Conservation (phyloP, 2,797 vertebrate genomes). For the Diplodus puntazzo region DNA sequence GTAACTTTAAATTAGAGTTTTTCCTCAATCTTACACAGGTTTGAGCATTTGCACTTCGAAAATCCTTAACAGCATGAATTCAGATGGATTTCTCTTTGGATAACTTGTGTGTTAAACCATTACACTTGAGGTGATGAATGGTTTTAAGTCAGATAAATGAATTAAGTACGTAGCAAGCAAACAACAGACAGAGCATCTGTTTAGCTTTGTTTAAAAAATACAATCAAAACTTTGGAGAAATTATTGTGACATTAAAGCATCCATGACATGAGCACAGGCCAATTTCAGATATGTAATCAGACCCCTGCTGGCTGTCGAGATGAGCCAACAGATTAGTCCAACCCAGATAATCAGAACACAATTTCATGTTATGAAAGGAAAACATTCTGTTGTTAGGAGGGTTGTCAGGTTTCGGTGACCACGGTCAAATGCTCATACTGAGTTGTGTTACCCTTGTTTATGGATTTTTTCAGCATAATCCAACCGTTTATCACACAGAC, state of each 20-base stretch:
- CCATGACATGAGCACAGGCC: background rate
- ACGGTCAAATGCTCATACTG: background rate
- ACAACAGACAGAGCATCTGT: background rate
- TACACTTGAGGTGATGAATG: background rate
- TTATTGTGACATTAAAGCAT: conserved; percentile 3
- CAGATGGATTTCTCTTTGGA: background rate
- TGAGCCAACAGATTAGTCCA: conserved; percentile 28
- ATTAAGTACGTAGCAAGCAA: background rate
- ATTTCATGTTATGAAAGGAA: background rate
- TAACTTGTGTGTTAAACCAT: background rate
- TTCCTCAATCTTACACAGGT: too few relatives aligned
- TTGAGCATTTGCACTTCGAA: too few relatives aligned
- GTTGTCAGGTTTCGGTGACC: conserved; percentile 1
- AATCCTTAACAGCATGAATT: background rate
- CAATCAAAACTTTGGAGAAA: conserved; percentile 3
- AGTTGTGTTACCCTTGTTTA: background rate
- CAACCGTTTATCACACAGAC: background rate
- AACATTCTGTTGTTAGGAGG: background rate
- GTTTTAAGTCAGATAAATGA: background rate
- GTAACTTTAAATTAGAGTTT: too few relatives aligned
- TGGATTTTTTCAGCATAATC: background rate
- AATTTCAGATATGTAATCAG: conserved; percentile 28
- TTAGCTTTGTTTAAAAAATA: background rate
- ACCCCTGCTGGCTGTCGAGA: conserved; percentile 7
- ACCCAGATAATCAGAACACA: conserved; percentile 6